These are phyloP conservation scores for Archegozetes longisetosus DNA, from an alignment of 1,140 invertebrate genomes.

Conservation along the genomic window DNA sequence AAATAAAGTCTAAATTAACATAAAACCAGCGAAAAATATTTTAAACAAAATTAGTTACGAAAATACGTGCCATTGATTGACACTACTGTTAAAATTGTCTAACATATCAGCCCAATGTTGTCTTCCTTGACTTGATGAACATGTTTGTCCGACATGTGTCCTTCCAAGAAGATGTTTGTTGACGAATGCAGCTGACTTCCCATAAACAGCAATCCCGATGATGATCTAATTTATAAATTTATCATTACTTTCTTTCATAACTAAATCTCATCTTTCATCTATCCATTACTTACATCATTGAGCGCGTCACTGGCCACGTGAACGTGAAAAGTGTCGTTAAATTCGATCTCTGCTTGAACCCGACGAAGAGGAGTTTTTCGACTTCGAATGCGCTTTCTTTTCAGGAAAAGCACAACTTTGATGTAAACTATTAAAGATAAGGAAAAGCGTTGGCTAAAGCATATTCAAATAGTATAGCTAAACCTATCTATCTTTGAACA, in stretches of 20 bases:
- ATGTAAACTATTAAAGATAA: conserved; percentile 20
- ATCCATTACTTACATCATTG: conserved; percentile 16
- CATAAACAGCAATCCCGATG: conserved; percentile 11
- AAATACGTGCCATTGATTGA: conserved; percentile 16
- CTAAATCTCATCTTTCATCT: too few relatives aligned
- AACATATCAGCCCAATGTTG: conserved; percentile 20
- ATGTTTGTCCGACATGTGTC: conserved; percentile 18
- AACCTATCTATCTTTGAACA: too few relatives aligned
- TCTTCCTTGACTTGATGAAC: conserved; percentile 12
- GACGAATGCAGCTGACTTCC: conserved; percentile 11
- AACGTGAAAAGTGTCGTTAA: conserved; percentile 17
- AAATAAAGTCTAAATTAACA: too few relatives aligned
- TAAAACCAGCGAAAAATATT: too few relatives aligned
- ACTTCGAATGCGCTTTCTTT: conserved; percentile 14
- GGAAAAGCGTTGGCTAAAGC: conserved; percentile 13
- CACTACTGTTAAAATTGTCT: conserved; percentile 14
- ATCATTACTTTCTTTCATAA: too few relatives aligned
- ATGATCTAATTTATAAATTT: neutral
- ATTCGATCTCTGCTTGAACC: conserved; percentile 12
- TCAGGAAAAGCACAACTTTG: conserved; percentile 17
- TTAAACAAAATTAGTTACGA: neutral
- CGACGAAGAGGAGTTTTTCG: conserved; percentile 6
- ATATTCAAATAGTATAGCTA: too few relatives aligned
- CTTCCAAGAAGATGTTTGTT: conserved; percentile 12
- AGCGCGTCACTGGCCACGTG: conserved; percentile 11